A percentile compares a stretch with the other conserved stretches of the same genome.
Conservation (phyloP, 2,797 vertebrate genomes). For the Squalus acanthias region DNA sequence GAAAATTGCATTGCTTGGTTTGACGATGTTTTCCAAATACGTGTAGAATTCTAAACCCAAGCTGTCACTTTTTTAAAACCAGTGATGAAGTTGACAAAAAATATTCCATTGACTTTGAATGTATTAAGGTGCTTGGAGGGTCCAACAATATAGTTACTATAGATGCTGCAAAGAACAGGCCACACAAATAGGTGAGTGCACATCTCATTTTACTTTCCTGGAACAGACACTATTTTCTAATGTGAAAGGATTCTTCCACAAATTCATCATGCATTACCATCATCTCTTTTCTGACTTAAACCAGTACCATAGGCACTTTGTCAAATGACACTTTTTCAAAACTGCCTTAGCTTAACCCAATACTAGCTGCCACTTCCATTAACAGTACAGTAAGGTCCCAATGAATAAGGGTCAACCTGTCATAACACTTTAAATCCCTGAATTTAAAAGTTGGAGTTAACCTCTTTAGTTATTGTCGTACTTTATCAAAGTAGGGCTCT, state of each 20-base stretch:
- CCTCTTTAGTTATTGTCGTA: background rate
- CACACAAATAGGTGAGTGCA: slow-evolving; percentile 6
- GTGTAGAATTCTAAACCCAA: background rate
- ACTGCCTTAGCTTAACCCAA: slow-evolving; percentile 19
- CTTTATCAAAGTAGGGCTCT: background rate
- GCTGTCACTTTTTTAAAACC: background rate
- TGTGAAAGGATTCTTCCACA: slow-evolving; percentile 28
- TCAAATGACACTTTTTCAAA: slow-evolving; percentile 33
- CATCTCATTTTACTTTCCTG: slow-evolving; percentile 34
- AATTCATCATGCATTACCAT: slow-evolving; percentile 28
- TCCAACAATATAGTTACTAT: slow-evolving; percentile 24
- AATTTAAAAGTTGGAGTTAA: slow-evolving; percentile 31
- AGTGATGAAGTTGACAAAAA: slow-evolving; percentile 16
- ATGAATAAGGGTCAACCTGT: slow-evolving; percentile 12
- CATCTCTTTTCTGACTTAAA: slow-evolving; percentile 29
- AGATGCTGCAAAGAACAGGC: slow-evolving; percentile 38
- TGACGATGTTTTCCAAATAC: background rate
- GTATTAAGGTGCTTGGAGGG: slow-evolving; percentile 32
- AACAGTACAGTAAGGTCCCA: slow-evolving; percentile 29
- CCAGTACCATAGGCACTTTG: slow-evolving; percentile 36
- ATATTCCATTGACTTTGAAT: slow-evolving; percentile 22
- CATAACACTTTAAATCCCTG: slow-evolving; percentile 37
- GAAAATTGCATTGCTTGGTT: slow-evolving; percentile 33
- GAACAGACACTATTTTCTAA: slow-evolving; percentile 32
- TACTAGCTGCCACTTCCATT: background rate